Percentiles rank a stretch among this genome's conserved stretches.
These are phyloP conservation scores for Linnaemya vulpina DNA, from an alignment of 2,888 invertebrate species.

Conservation along the genomic window DNA sequence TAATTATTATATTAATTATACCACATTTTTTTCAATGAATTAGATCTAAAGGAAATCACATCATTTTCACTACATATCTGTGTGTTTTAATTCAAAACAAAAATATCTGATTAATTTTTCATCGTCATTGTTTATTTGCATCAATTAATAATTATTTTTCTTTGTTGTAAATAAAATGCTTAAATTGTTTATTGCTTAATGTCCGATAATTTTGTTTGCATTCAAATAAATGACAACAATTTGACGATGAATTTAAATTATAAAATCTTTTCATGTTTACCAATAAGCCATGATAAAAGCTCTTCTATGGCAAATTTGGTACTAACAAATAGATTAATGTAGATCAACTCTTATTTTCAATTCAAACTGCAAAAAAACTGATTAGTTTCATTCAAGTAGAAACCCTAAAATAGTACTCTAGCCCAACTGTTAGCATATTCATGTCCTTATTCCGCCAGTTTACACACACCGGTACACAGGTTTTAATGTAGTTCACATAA, in stretches of 20 bases:
- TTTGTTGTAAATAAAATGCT: conserved; percentile 33
- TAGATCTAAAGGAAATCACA: conserved; percentile 47
- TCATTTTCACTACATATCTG: conserved; percentile 5
- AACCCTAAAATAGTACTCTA: too few species aligned
- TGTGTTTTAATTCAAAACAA: neutral
- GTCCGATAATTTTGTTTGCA: conserved; percentile 32
- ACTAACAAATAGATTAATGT: too few species aligned
- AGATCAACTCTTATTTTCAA: too few species aligned
- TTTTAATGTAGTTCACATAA: too few species aligned
- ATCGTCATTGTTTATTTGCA: conserved; percentile 37
- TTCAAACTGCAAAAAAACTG: too few species aligned
- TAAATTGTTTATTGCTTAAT: conserved; percentile 44
- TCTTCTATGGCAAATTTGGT: neutral
- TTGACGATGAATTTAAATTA: conserved; percentile 18
- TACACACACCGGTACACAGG: too few species aligned
- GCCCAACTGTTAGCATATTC: too few species aligned
- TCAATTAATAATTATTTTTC: conserved; percentile 43
- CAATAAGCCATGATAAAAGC: neutral
- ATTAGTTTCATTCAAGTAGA: too few species aligned
- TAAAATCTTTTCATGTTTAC: neutral
- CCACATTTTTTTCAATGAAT: conserved; percentile 58
- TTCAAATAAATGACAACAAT: conserved; percentile 20
- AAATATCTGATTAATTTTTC: conserved; percentile 41
- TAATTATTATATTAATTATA: conserved; percentile 3
- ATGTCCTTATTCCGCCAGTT: too few species aligned